Base-by-base conservation (phyloP, 2,888 invertebrate genomes). In the Ormyrus nitidulus region DNA sequence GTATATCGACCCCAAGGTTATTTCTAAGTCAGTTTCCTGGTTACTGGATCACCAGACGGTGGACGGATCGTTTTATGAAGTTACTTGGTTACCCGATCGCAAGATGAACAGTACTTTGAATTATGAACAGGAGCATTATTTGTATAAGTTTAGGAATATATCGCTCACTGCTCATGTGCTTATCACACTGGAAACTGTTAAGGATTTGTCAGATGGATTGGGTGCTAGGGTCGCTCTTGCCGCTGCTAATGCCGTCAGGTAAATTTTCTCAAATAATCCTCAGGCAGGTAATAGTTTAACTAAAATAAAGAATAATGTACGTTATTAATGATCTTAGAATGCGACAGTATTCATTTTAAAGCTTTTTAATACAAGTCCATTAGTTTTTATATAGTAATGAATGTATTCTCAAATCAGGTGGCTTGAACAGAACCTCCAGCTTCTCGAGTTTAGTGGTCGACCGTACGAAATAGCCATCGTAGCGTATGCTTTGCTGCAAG, bases 91-190 rank as follows among this genome's bases (percentile, higher is more conserved):
- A 74, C 96, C 97, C 0, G 96, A 98, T 91, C 92, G 98, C 34
- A 98, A 98, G 91, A 94, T 96, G 91, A 97, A 97, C 91, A 93
- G 94, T 68, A 93, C 95, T 0, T 90, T 94, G 44, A 91, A 92
- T 76, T 93, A 94, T 89, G 88, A 91, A 0, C 86, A 90, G 6
- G 89, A 92, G 81, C 70, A 62, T 13, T 87, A 91, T 84, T 56
- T 77, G 0, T 92, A 95, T 80, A 91, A 92, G 77, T 93, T 95
- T 84, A 92, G 96, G 13, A 98, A 98, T 88, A 95, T 98, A 48
- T 96, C 97, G 1, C 92, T 99, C 34, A 99, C 99, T 0, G 98
- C 99, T 0, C 98, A 98, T 88, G 97, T 98, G 0, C 92, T 99
- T 7, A 97, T 98, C 83, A 96, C 97, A 0, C 91, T 99, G 84